Evolutionary conservation across 2,888 invertebrate species (phyloP).

Genomic region (Iphiclides podalirius): DNA sequence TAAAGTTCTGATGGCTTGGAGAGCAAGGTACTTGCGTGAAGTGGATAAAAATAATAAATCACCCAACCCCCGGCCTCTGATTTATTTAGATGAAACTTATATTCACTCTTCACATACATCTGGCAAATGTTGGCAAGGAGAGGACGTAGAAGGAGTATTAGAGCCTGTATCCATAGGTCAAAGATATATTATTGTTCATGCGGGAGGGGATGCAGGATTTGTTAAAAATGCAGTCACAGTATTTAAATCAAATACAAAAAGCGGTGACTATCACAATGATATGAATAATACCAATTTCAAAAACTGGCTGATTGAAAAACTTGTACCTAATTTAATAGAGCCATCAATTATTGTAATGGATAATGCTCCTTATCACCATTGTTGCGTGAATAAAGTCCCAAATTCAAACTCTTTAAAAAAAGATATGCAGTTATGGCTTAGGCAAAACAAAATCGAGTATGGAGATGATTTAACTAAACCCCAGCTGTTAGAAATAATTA

Average conservation of each 20-base stretch:
- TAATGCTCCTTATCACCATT: neutral
- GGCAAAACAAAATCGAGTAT: neutral
- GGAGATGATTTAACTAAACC: neutral
- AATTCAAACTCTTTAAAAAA: too few species aligned
- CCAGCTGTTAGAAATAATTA: neutral
- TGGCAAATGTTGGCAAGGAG: slow-evolving; percentile 12
- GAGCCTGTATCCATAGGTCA: slow-evolving; percentile 6
- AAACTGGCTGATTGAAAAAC: neutral
- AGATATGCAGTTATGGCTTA: too few species aligned
- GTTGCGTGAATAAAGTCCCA: neutral
- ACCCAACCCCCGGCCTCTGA: neutral
- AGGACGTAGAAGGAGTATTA: slow-evolving; percentile 5
- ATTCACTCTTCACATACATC: slow-evolving; percentile 7
- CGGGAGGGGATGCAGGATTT: neutral
- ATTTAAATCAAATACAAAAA: neutral
- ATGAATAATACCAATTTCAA: neutral
- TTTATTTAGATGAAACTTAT: slow-evolving; percentile 6
- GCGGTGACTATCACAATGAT: neutral
- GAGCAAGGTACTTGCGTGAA: neutral
- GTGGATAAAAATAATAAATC: slow-evolving; percentile 5
- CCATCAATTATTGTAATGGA: too few species aligned
- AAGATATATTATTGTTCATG: slow-evolving; percentile 1
- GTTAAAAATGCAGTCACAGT: neutral
- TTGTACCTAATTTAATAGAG: neutral
- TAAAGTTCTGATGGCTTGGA: slow-evolving; percentile 9